Evolutionary conservation across 1,140 invertebrate genomes (phyloP), one percentile per base, ranked within the genome.

Genomic region (Cheumatopsyche charites): DNA sequence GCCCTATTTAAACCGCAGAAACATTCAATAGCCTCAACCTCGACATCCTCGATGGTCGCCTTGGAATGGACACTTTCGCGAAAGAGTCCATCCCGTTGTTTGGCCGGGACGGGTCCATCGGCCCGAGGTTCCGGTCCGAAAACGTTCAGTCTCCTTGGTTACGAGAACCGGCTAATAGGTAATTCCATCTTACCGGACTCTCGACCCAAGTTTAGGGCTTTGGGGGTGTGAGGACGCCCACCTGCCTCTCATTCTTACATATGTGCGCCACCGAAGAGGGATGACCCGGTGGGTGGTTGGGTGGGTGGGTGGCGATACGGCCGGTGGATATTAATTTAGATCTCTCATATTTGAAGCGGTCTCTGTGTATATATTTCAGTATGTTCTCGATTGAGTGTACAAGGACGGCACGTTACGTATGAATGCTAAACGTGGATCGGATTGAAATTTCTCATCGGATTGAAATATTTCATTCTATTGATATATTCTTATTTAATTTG

Each of bases 281-380:
- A 23, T 45, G 19, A 65, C 26, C 26, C 36, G 9, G 19, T 6
- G 45, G 21, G 73, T 72, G 3, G 29, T 3, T 3, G 29, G 29
- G 29, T 36, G 29, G 29, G 3, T 9, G 29, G 11, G 21, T 25
- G 21, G 23, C 55, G 21, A 58, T 58, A 26, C 19, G 55, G 23
- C 43, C 21, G 55, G 65, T 75, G 71, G 74, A 75, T 75, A 75
- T 75, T 75, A 75, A 75, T 75, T 75, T 75, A 71, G 69, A 75
- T 75, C 70, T 75, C 71, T 75, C 74, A 41, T 75, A 66, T 70
- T 75, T 61, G 36, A 17, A 45, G 29, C 23, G 58, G 58, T 21
- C 13, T 29, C 9, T 36, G 29, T 21, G 6, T 15, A 21, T 3
- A 13, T 52, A 17, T 21, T 17, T 21, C 19, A 5, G 47, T 52